Conservation (phyloP, 2,113 vertebrate genomes). For the Anser brachyrhynchus region DNA sequence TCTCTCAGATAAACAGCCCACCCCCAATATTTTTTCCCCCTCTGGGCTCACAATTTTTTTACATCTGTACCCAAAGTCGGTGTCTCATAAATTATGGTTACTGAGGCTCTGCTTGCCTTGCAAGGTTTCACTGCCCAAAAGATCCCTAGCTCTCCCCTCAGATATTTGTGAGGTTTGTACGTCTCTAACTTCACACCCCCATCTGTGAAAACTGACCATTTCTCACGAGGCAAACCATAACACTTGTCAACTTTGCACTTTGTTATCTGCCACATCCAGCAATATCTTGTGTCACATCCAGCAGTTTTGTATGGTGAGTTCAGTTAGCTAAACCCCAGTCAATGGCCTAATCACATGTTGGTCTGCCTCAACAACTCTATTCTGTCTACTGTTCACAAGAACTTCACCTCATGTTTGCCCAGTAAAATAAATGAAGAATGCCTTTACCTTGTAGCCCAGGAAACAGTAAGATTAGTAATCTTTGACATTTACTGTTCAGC, state of each 20-base stretch:
- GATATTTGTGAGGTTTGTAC: neutral
- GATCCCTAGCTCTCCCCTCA: neutral
- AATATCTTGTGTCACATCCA: neutral
- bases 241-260: neutral
- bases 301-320: neutral
- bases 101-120: neutral
- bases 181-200: neutral
- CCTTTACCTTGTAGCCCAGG: neutral
- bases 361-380: neutral
- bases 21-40: neutral
- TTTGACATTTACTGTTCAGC: neutral
- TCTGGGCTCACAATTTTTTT: neutral
- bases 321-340: neutral
- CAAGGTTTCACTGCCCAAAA: neutral
- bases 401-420: neutral
- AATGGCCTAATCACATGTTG: fast-evolving
- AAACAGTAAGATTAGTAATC: neutral
- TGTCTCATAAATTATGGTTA: neutral
- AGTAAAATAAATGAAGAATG: neutral
- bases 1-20: neutral
- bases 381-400: neutral
- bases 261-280: neutral
- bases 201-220: neutral
- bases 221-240: neutral
- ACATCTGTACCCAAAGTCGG: neutral